A percentile compares a stretch with the other conserved stretches of the same genome.
Evolutionary conservation across 2,797 vertebrate species (phyloP).

Genomic region (Eptatretus atami): DNA sequence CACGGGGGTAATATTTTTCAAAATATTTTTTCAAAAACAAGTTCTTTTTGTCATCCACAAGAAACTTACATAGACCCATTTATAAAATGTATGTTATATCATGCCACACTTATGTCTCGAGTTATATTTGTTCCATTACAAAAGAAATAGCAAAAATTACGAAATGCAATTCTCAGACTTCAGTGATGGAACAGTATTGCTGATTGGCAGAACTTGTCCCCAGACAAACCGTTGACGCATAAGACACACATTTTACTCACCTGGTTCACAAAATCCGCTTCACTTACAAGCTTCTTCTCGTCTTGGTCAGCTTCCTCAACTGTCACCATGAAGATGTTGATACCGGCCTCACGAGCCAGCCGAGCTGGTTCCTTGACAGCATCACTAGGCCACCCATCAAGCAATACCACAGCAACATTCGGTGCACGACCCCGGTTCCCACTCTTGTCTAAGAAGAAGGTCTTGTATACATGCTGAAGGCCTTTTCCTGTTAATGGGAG

Average conservation of each 20-base stretch:
- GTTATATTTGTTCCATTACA: no score
- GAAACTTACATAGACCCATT: no score
- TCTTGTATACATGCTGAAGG: constrained; percentile 57
- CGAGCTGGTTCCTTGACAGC: constrained; percentile 60
- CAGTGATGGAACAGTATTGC: no score
- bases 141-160: no score
- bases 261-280: constrained; percentile 72
- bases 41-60: no score
- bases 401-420: constrained; percentile 56
- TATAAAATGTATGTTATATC: no score
- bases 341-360: constrained; percentile 64
- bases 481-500: constrained; percentile 39
- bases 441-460: constrained; percentile 52
- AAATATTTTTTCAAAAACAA: no score
- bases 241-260: constrained; percentile 14
- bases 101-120: no score
- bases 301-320: constrained; percentile 51
- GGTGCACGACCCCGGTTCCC: constrained; percentile 59
- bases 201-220: no score
- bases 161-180: no score
- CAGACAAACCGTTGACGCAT: no score
- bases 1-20: no score
- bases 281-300: constrained; percentile 41
- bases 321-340: constrained; percentile 91
- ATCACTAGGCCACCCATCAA: constrained; percentile 89